A percentile compares a stretch with the other conserved stretches of the same genome.
These are phyloP conservation scores for Halocaridina rubra DNA, from an alignment of 2,888 invertebrate species.

Conservation along the genomic window DNA sequence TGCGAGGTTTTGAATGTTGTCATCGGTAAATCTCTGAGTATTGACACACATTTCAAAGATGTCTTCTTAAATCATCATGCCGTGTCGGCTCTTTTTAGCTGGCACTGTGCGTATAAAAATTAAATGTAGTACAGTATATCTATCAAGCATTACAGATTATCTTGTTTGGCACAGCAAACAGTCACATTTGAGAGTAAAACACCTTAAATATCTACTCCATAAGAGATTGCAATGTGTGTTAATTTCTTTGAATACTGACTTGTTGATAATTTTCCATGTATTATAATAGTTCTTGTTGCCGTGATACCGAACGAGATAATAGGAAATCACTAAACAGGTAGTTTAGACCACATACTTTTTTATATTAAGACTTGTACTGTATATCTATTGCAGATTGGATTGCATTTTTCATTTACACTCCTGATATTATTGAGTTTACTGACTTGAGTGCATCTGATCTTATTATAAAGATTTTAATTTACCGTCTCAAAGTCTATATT, in stretches of 20 bases:
- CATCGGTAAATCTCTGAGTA: neutral
- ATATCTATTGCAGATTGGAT: neutral
- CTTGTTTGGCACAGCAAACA: too few species aligned
- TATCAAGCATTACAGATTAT: too few species aligned
- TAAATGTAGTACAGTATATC: too few species aligned
- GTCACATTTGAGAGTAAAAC: too few species aligned
- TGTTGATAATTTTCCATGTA: neutral
- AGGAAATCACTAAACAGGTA: neutral
- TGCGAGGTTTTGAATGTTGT: neutral
- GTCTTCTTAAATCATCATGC: neutral
- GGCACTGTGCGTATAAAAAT: too few species aligned
- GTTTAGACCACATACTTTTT: constrained; percentile 1
- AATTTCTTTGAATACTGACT: neutral
- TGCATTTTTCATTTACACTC: neutral
- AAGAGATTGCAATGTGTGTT: neutral
- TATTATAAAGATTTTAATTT: too few species aligned
- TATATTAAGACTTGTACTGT: neutral
- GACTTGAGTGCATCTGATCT: neutral
- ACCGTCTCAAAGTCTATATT: neutral
- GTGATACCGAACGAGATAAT: neutral
- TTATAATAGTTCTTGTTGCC: constrained; percentile 7
- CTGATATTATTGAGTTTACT: neutral
- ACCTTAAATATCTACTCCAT: too few species aligned
- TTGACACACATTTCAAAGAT: neutral
- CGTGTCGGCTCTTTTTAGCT: too few species aligned